Evolutionary conservation across 2,888 invertebrate genomes (phyloP).

Genomic region (Lathronympha strigana): DNA sequence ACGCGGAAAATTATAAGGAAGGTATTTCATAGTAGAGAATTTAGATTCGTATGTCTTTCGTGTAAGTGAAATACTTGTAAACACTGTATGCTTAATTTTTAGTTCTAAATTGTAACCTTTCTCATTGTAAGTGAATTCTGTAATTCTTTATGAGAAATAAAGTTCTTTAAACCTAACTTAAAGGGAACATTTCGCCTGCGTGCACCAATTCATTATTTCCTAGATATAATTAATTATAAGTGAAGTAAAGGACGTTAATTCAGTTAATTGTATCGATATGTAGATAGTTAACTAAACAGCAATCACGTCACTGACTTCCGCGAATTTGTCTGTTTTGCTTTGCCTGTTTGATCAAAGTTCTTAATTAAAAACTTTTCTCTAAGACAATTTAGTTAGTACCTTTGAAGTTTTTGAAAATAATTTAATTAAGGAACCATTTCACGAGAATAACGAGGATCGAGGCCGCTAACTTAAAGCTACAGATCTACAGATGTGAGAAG

Average conservation of each 20-base stretch:
- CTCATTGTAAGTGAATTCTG: too few species aligned
- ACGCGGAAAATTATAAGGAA: too few species aligned
- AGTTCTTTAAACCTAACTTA: not conserved
- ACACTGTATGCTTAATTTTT: too few species aligned
- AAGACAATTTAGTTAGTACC: not conserved
- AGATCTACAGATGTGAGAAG: not conserved
- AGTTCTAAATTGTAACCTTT: too few species aligned
- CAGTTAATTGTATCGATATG: constrained; percentile 6
- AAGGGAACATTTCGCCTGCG: too few species aligned
- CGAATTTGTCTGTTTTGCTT: constrained; percentile 7
- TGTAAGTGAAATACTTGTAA: too few species aligned
- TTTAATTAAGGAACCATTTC: not conserved
- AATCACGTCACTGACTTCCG: not conserved
- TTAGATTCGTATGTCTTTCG: not conserved
- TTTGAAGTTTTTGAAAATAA: constrained; percentile 14
- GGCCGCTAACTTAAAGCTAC: not conserved
- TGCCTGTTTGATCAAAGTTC: constrained; percentile 14
- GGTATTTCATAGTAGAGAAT: not conserved
- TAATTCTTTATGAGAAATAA: too few species aligned
- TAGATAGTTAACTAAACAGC: constrained; percentile 7
- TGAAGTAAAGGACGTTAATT: too few species aligned
- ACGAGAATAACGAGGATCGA: not conserved
- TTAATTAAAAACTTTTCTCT: constrained; percentile 24
- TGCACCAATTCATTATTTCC: too few species aligned
- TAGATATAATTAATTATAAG: too few species aligned